Evolutionary conservation across 2,113 vertebrate genomes (phyloP).

Genomic region (Columba janthina): DNA sequence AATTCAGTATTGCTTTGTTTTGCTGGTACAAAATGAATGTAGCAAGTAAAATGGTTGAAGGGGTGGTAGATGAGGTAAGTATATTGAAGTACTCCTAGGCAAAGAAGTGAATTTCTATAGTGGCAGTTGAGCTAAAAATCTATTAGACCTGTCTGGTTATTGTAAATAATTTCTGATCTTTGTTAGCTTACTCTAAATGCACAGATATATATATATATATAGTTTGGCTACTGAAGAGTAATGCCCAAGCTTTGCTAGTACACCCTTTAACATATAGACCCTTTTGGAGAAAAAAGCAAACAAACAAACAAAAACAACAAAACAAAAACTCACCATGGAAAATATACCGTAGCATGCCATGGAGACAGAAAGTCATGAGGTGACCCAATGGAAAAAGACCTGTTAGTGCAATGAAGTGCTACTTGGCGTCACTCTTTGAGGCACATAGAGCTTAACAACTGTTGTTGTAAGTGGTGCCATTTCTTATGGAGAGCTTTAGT

Average conservation of each 20-base stretch:
- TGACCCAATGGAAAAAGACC: not conserved
- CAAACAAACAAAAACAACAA: not conserved
- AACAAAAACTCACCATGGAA: not conserved
- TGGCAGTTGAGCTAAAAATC: not conserved
- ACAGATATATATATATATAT: too few species aligned
- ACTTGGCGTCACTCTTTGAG: not conserved
- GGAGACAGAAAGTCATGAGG: not conserved
- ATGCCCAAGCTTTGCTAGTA: not conserved
- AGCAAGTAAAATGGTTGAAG: not conserved
- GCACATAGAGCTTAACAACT: not conserved
- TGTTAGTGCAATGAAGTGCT: not conserved
- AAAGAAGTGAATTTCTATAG: not conserved
- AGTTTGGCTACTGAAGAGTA: not conserved
- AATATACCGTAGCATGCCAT: not conserved
- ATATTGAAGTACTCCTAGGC: not conserved
- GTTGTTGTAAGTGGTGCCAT: not conserved
- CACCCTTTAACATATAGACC: not conserved
- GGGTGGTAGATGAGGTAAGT: not conserved
- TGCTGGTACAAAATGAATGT: not conserved
- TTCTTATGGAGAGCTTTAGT: not conserved
- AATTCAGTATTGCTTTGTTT: not conserved
- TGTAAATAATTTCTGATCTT: not conserved
- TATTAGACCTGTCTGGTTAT: not conserved
- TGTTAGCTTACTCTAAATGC: not conserved
- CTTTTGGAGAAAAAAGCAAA: not conserved